phyloP scores from a whole-genome alignment of 2,797 vertebrate genomes.

The Vultur gryphus region DNA sequence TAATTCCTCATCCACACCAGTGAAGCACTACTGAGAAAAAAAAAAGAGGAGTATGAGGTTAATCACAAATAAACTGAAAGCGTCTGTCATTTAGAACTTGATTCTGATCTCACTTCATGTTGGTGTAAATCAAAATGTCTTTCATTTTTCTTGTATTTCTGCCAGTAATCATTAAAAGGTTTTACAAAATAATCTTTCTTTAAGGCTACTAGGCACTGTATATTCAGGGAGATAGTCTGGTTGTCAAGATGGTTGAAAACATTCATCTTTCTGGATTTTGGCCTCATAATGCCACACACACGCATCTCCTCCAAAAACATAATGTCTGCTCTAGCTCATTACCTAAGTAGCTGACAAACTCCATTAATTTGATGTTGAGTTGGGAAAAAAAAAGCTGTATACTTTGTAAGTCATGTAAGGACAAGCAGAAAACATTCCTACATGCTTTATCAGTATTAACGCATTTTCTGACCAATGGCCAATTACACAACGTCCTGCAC shows the following conservation, averaged over 20 bases:
- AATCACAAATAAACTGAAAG: neutral
- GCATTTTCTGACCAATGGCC: constrained; percentile 13
- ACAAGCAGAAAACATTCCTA: constrained; percentile 28
- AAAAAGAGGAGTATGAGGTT: neutral
- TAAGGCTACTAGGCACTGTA: neutral
- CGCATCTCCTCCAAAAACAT: neutral
- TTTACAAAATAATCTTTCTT: neutral
- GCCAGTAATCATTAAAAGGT: neutral
- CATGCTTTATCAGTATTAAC: neutral
- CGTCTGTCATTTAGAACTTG: neutral
- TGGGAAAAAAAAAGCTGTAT: neutral
- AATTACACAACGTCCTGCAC: neutral
- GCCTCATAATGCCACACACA: neutral
- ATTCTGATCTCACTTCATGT: neutral
- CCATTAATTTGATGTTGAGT: neutral
- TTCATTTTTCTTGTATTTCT: neutral
- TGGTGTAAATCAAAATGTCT: neutral
- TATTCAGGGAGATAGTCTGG: neutral
- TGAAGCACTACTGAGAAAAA: neutral
- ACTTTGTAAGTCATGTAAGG: neutral
- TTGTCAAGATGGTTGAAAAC: constrained; percentile 6
- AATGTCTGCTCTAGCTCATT: constrained; percentile 5
- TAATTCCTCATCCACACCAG: neutral
- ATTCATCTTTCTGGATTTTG: neutral
- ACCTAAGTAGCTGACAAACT: constrained; percentile 37